Evolutionary conservation across 2,888 invertebrate genomes (phyloP), one percentile per base, ranked within the genome.

Genomic region (Lasioglossum vierecki): DNA sequence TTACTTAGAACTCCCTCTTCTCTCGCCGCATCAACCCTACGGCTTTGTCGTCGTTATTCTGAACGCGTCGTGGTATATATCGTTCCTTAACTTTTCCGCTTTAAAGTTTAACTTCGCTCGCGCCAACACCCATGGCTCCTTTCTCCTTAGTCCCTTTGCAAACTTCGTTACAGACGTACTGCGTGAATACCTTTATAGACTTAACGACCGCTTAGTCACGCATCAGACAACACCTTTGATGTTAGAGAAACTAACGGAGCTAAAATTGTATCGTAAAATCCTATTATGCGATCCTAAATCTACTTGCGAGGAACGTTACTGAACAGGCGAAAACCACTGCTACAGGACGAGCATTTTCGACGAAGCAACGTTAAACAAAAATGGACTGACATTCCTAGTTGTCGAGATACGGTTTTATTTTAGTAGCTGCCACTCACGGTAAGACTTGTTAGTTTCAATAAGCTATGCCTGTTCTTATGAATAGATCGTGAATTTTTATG

Each of bases 71-170:
- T 57, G 76, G 76, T 88, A 83, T 88, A 84, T 44, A 86, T 79
- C 63, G 73, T 74, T 78, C 66, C 83, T 90, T 84, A 90, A 90
- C 90, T 90, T 90, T 88, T 83, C 88, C 85, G 82, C 85, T 90
- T 88, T 90, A 75, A 76, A 78, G 83, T 82, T 83, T 81, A 90
- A 90, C 89, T 90, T 90, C 76, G 80, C 86, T 83, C 80, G 75
- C 86, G 76, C 73, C 80, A 49, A 78, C 85, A 78, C 81, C 60
- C 77, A 35, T 77, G 74, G 74, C 35, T 11, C 68, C 76, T 72
- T 35, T 79, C 77, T 71, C 46, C 60, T 80, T 80, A 77, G 80
- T 80, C 76, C 76, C 84, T 88, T 79, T 77, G 80, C 75, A 84
- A 90, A 89, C 88, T 90, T 90, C 85, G 83, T 90, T 87, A 89